Conservation (phyloP, 2,797 vertebrate species). For the Perodicticus potto region DNA sequence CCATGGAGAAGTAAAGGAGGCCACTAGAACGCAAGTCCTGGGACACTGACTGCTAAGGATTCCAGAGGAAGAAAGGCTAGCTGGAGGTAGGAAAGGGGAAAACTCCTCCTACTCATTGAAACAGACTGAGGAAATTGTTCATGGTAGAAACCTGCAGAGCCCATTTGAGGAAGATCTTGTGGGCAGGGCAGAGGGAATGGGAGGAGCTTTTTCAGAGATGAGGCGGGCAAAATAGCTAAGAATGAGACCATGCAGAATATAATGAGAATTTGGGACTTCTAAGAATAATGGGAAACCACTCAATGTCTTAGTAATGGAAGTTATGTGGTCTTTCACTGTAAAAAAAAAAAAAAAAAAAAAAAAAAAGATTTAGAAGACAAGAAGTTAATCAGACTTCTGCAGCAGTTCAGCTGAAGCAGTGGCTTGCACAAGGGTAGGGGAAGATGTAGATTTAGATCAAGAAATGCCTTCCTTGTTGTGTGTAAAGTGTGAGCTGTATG, state of each 20-base stretch:
- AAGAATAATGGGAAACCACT: neutral
- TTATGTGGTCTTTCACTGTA: neutral
- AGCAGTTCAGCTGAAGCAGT: neutral
- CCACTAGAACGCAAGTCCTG: neutral
- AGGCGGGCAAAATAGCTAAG: neutral
- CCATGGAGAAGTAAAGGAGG: neutral
- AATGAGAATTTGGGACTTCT: neutral
- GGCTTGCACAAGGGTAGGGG: neutral
- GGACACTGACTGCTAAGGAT: neutral
- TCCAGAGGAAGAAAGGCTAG: neutral
- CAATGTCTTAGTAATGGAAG: neutral
- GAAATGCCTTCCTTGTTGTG: neutral
- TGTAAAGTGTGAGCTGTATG: neutral
- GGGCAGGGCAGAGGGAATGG: neutral
- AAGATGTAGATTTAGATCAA: slow-evolving; percentile 13
- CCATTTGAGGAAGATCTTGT: neutral
- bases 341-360: neutral
- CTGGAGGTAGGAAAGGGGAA: neutral
- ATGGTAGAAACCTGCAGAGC: neutral
- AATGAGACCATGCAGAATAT: neutral
- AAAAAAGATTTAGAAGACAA: neutral
- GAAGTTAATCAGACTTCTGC: neutral
- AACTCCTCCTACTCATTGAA: neutral
- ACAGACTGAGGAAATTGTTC: neutral
- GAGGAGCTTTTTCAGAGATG: neutral